phyloP scores from a whole-genome alignment of 2,888 invertebrate genomes.

The Leptinotarsa haldemani region DNA sequence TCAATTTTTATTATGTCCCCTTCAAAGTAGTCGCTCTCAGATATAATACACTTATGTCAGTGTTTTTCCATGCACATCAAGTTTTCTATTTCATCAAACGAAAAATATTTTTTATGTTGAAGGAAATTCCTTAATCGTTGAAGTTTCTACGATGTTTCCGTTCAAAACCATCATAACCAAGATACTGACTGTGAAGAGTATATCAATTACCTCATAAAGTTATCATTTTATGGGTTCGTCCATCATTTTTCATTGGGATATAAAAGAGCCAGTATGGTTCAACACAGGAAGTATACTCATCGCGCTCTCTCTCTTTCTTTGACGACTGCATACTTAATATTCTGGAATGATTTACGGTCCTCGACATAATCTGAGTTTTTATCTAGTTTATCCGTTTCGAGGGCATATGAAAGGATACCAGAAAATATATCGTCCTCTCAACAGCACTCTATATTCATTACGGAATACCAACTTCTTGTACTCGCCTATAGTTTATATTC shows the following conservation, averaged over 20 bases:
- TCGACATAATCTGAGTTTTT: conserved; percentile 21
- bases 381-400: conserved; percentile 18
- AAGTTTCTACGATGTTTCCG: background rate
- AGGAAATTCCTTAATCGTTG: too few species aligned
- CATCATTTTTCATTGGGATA: conserved; percentile 23
- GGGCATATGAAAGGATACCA: conserved; percentile 12
- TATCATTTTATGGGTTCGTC: background rate
- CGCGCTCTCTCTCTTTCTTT: background rate
- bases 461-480: conserved; percentile 27
- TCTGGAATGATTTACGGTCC: conserved; percentile 20
- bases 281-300: conserved; percentile 2
- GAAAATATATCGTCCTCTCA: conserved; percentile 29
- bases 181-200: background rate
- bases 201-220: conserved; percentile 11
- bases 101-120: too few species aligned
- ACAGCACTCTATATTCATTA: conserved; percentile 38
- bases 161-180: background rate
- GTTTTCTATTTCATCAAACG: too few species aligned
- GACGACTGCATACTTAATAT: conserved; percentile 16
- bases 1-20: too few species aligned
- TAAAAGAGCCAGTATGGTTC: conserved; percentile 6
- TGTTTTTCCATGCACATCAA: too few species aligned
- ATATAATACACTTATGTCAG: too few species aligned
- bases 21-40: too few species aligned
- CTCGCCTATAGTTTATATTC: conserved; percentile 34